Percentiles rank a stretch among this genome's conserved stretches.
Evolutionary conservation across 2,888 invertebrate genomes (phyloP).

Genomic region (Amphipoea lucens): DNA sequence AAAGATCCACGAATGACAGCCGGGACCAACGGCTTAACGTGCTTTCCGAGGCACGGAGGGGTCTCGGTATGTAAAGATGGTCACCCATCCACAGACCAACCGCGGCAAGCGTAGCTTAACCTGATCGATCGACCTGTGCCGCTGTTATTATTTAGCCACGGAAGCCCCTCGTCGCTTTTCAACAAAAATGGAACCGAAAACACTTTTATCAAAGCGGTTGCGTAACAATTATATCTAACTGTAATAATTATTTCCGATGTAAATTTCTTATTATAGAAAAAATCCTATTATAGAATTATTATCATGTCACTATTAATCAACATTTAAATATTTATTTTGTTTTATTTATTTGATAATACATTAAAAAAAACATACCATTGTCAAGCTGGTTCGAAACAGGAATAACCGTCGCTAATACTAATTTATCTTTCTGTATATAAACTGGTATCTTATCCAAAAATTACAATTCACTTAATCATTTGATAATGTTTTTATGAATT

Average conservation of each 20-base stretch:
- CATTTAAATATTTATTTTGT: not conserved
- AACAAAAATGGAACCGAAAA: not conserved
- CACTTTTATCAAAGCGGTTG: constrained; percentile 11
- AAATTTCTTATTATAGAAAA: not conserved
- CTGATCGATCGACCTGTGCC: too few relatives aligned
- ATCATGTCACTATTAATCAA: not conserved
- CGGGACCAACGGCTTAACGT: too few relatives aligned
- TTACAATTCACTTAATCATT: constrained; percentile 66
- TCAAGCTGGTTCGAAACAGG: constrained; percentile 73
- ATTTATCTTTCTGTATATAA: constrained; percentile 69
- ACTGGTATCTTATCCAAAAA: constrained; percentile 77
- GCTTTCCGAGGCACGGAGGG: too few relatives aligned
- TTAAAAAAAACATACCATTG: constrained; percentile 79
- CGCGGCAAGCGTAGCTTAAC: too few relatives aligned
- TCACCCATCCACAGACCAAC: too few relatives aligned
- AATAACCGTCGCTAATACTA: constrained; percentile 58
- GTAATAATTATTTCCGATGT: too few relatives aligned
- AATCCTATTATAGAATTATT: not conserved
- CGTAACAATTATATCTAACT: constrained; percentile 2
- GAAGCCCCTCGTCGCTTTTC: too few relatives aligned
- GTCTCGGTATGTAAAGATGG: too few relatives aligned
- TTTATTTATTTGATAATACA: not conserved
- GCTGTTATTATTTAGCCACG: too few relatives aligned
- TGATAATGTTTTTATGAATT: constrained; percentile 31
- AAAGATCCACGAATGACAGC: too few relatives aligned